Percentiles rank a stretch among this genome's conserved stretches.
Evolutionary conservation across 2,797 vertebrate species (phyloP).

Genomic region (Antrozous pallidus): DNA sequence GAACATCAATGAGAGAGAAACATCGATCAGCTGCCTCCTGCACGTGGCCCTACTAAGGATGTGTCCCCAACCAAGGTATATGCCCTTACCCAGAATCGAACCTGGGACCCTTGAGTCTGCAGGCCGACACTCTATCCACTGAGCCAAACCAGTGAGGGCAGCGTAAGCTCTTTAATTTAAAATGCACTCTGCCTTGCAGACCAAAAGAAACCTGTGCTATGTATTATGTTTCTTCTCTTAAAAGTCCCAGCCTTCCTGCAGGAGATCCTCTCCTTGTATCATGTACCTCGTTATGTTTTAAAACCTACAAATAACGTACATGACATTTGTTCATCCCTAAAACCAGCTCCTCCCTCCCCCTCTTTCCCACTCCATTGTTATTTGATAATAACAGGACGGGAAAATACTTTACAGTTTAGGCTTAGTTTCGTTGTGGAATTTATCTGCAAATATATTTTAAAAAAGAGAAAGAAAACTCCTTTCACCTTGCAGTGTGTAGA

Average conservation of each 20-base stretch:
- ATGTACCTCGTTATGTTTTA: background rate
- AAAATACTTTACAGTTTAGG: background rate
- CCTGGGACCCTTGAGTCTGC: too few species aligned
- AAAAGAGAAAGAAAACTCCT: background rate
- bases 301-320: background rate
- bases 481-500: background rate
- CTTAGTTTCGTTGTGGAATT: constrained; percentile 2
- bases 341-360: background rate
- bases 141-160: too few species aligned
- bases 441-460: background rate
- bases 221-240: background rate
- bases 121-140: too few species aligned
- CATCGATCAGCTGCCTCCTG: too few species aligned
- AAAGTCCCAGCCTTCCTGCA: background rate
- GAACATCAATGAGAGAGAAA: too few species aligned
- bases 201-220: background rate
- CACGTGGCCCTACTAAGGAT: too few species aligned
- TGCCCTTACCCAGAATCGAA: too few species aligned
- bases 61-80: too few species aligned
- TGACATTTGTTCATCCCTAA: background rate
- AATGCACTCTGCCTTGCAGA: background rate
- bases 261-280: background rate
- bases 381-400: background rate
- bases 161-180: background rate
- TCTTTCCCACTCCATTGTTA: background rate